phyloP scores from a whole-genome alignment of 2,113 vertebrate species.

The Lepus americanus region DNA sequence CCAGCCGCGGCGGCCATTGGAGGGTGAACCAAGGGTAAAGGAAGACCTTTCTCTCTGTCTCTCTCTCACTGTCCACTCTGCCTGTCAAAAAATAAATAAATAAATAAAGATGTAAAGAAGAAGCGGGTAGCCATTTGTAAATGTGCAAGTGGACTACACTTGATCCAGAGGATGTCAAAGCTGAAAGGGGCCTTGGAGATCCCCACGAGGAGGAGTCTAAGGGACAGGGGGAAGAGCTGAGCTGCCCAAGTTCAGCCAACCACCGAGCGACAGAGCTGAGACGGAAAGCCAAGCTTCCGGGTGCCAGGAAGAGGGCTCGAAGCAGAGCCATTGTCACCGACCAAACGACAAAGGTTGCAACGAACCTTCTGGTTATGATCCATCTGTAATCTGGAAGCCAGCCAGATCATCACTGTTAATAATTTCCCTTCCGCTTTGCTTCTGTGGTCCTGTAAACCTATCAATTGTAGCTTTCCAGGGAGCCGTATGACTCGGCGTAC shows the following conservation, averaged over 20 bases:
- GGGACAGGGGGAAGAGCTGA: not conserved
- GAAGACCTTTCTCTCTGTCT: too few relatives aligned
- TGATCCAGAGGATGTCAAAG: constrained; percentile 2
- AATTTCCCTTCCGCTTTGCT: constrained; percentile 64
- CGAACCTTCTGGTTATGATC: constrained; percentile 62
- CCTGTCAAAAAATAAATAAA: too few relatives aligned
- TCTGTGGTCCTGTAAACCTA: constrained; percentile 72
- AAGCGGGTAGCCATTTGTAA: constrained; percentile 38
- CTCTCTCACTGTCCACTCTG: too few relatives aligned
- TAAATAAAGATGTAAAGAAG: not conserved
- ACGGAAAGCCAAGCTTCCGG: constrained; percentile 49
- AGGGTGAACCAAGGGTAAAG: too few relatives aligned
- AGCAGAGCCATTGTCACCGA: constrained; percentile 37
- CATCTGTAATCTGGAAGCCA: constrained; percentile 64
- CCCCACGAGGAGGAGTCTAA: not conserved
- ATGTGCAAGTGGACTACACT: constrained; percentile 29
- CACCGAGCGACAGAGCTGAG: not conserved
- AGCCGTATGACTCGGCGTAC: constrained; percentile 61
- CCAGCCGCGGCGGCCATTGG: too few relatives aligned
- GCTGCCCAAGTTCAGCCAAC: not conserved
- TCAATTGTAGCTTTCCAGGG: constrained; percentile 70
- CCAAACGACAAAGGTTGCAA: constrained; percentile 56
- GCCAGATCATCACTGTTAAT: constrained; percentile 67
- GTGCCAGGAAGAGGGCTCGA: not conserved
- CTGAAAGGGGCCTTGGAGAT: not conserved